These are phyloP conservation scores for Actinemys pallida DNA, from an alignment of 2,113 vertebrate species.

Conservation along the genomic window DNA sequence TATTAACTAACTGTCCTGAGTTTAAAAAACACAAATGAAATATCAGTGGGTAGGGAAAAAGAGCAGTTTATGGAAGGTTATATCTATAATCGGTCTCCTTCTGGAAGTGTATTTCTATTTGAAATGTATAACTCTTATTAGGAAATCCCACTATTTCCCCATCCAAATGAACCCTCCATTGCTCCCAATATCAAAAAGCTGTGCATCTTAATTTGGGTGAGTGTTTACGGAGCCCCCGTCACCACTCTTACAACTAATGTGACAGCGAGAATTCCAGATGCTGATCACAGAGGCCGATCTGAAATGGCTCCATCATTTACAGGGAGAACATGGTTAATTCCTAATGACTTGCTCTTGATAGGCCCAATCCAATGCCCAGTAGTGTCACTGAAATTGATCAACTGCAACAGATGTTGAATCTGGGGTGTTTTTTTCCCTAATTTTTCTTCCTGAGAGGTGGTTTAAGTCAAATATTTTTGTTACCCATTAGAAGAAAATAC, in stretches of 20 bases:
- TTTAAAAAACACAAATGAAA: background rate
- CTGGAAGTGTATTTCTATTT: background rate
- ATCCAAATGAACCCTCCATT: background rate
- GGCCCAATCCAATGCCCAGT: background rate
- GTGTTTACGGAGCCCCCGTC: background rate
- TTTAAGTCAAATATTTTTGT: background rate
- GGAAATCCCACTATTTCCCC: background rate
- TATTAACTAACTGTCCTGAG: background rate
- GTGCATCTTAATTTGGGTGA: background rate
- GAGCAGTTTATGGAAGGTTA: background rate
- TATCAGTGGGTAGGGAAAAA: background rate
- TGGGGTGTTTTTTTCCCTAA: background rate
- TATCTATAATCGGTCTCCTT: background rate
- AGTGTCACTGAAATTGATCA: background rate
- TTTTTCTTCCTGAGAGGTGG: background rate
- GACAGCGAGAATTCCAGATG: background rate
- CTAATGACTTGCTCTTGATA: fast-evolving
- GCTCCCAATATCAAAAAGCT: background rate
- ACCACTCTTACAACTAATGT: background rate
- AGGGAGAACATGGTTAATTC: background rate
- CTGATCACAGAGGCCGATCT: background rate
- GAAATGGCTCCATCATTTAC: background rate
- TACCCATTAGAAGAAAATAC: background rate
- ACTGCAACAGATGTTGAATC: background rate
- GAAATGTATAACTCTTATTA: background rate